Evolutionary conservation across 2,113 vertebrate genomes (phyloP).

Genomic region (Saimiri boliviensis): DNA sequence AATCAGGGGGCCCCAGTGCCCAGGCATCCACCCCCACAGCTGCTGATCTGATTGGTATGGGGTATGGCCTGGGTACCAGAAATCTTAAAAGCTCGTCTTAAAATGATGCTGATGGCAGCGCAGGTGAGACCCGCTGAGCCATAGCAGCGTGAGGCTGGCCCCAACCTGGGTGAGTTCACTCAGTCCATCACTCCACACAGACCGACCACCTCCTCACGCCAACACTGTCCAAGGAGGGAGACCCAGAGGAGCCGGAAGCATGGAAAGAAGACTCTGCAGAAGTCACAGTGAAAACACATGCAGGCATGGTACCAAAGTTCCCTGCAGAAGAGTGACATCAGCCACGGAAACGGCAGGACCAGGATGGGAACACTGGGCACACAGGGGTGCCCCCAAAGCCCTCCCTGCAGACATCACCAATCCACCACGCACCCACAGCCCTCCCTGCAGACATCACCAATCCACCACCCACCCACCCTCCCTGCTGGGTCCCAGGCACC

Average conservation of each 20-base stretch:
- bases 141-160: accelerated
- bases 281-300: accelerated
- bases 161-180: too few species aligned
- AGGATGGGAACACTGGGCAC: background rate
- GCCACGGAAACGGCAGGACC: accelerated
- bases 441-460: background rate
- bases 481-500: background rate
- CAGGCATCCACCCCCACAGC: accelerated
- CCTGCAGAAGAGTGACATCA: accelerated
- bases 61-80: accelerated
- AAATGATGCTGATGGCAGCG: accelerated
- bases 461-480: background rate
- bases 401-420: background rate
- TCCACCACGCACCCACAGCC: background rate
- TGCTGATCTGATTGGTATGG: background rate
- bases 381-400: background rate
- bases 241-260: accelerated
- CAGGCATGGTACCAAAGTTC: accelerated
- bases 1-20: accelerated
- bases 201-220: background rate
- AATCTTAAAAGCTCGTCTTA: background rate
- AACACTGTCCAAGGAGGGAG: accelerated
- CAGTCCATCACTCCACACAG: too few species aligned
- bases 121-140: accelerated
- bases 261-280: accelerated